phyloP scores from a whole-genome alignment of 2,888 invertebrate genomes.

The Choristoneura rosaceana region DNA sequence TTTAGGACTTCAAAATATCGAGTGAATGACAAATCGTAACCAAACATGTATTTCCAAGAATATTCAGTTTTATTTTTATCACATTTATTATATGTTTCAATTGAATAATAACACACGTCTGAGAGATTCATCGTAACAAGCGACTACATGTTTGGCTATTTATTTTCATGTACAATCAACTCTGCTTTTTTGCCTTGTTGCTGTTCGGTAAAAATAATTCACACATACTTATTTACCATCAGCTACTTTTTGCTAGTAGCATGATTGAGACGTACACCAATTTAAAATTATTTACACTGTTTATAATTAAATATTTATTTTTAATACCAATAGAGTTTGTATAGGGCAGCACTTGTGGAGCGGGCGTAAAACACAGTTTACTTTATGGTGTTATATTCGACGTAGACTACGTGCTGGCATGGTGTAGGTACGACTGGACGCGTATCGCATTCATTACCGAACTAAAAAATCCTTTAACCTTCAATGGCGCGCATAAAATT shows the following conservation, averaged over 20 bases:
- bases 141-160: background rate
- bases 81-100: background rate
- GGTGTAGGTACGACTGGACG: constrained; percentile 4
- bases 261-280: constrained; percentile 31
- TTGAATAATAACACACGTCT: background rate
- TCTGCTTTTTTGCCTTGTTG: background rate
- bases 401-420: background rate
- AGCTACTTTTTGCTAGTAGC: constrained; percentile 2
- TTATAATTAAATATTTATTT: constrained; percentile 13
- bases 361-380: constrained; percentile 32
- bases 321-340: constrained; percentile 34
- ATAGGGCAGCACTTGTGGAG: constrained; percentile 40
- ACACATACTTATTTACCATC: background rate
- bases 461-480: background rate
- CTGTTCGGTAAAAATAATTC: background rate
- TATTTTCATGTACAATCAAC: background rate
- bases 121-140: background rate
- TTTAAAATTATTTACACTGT: constrained; percentile 34
- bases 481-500: background rate
- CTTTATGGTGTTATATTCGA: constrained; percentile 10
- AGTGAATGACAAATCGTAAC: background rate
- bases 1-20: background rate
- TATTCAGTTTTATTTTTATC: background rate
- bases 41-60: constrained; percentile 18
- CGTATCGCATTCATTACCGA: constrained; percentile 1